Evolutionary conservation across 2,797 vertebrate genomes (phyloP).

Genomic region (Eurystomus glaucurus): DNA sequence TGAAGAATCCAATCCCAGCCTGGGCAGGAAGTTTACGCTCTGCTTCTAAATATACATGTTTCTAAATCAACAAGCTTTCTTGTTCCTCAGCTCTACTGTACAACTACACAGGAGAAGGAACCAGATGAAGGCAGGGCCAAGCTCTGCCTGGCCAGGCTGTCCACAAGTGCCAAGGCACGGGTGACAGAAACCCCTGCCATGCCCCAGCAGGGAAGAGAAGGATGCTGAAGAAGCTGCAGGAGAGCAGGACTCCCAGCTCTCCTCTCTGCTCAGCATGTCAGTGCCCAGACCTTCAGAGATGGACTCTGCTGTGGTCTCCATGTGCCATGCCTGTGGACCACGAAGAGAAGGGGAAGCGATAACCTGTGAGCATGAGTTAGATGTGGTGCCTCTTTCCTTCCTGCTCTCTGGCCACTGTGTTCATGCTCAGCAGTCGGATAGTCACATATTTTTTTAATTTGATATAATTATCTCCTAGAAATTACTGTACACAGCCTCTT

Average conservation of each 20-base stretch:
- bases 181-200: neutral
- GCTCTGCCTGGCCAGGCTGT: conserved; percentile 2
- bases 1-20: conserved; percentile 77
- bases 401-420: conserved; percentile 54
- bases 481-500: conserved; percentile 84
- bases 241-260: neutral
- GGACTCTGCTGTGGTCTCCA: neutral
- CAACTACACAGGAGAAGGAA: neutral
- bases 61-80: conserved; percentile 83
- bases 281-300: accelerated
- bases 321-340: neutral
- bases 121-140: conserved; percentile 42
- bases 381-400: neutral
- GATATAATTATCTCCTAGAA: conserved; percentile 87
- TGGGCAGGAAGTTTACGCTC: conserved; percentile 86
- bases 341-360: neutral
- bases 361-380: neutral
- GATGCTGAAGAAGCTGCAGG: neutral
- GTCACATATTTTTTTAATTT: conserved; percentile 83
- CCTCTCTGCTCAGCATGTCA: accelerated
- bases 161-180: neutral
- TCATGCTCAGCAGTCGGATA: conserved; percentile 69
- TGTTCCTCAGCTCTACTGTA: conserved; percentile 67
- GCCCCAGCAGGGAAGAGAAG: neutral
- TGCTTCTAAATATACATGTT: conserved; percentile 85